Evolutionary conservation across 2,888 invertebrate genomes (phyloP), one percentile per base, ranked within the genome.

Genomic region (Callyntrura sp.): DNA sequence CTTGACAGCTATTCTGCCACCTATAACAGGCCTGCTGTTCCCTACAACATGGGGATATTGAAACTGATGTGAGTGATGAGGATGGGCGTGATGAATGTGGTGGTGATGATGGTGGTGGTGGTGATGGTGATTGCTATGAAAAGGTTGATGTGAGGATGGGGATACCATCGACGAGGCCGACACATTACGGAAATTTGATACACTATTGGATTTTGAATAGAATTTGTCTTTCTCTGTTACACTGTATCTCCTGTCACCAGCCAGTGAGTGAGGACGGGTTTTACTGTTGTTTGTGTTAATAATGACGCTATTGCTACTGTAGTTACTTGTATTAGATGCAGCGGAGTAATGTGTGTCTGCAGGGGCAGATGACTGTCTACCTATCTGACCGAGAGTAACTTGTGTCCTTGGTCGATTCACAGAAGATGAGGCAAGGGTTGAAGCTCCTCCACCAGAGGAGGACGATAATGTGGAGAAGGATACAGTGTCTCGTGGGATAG

Each of bases 151-250:
- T 20, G 73, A 48, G 8, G 51, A 55, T 12, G 55, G 28, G 45
- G 83, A 25, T 12, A 79, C 17, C 57, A 79, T 20, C 28, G 79
- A 70, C 0, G 88, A 65, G 45, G 88, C 88, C 8, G 91, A 85
- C 23, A 92, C 88, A 84, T 91, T 90, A 11, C 89, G 84, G 57
- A 92, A 92, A 23, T 91, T 92, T 23, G 91, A 87, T 23, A 92
- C 92, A 81, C 92, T 92, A 81, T 91, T 91, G 6, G 92, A 92
- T 68, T 91, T 92, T 11, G 90, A 57, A 28, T 92, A 86, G 57
- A 90, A 90, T 55, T 90, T 90, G 90, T 90, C 90, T 90, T 90
- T 90, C 60, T 90, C 90, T 17, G 86, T 82, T 81, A 90, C 86
- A 90, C 90, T 90, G 86, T 82, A 90, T 76, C 90, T 86, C 81